These are phyloP conservation scores for Ophion obscuratus DNA, from an alignment of 2,888 invertebrate species.

Conservation along the genomic window DNA sequence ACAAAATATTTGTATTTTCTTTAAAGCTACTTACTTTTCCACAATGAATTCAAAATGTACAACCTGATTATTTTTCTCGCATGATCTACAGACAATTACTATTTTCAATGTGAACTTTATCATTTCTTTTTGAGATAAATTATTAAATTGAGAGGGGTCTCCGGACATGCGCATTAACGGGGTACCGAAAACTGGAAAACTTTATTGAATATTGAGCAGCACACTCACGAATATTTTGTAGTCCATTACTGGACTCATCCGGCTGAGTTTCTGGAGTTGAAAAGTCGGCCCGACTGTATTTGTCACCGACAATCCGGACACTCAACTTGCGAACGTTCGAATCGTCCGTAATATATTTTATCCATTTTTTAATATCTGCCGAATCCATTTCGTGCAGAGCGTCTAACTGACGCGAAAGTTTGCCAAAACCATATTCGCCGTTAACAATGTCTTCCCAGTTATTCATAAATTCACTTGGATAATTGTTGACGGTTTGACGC, in stretches of 20 bases:
- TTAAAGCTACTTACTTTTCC: too few relatives aligned
- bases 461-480: not conserved
- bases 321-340: not conserved
- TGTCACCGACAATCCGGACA: not conserved
- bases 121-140: not conserved
- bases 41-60: too few relatives aligned
- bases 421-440: not conserved
- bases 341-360: not conserved
- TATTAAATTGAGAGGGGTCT: not conserved
- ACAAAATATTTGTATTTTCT: too few relatives aligned
- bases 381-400: not conserved
- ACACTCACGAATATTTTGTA: not conserved
- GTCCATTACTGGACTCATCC: not conserved
- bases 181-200: not conserved
- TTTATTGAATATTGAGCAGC: not conserved
- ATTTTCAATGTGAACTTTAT: not conserved
- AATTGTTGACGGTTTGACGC: not conserved
- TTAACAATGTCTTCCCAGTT: slow-evolving; percentile 7
- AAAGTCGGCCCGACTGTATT: not conserved
- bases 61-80: too few relatives aligned
- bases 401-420: not conserved
- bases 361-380: not conserved
- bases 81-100: too few relatives aligned
- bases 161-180: not conserved
- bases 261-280: not conserved